Percentiles rank a stretch among this genome's conserved stretches.
Conservation (phyloP, 2,888 invertebrate species). For the Tetrapedia diversipes region DNA sequence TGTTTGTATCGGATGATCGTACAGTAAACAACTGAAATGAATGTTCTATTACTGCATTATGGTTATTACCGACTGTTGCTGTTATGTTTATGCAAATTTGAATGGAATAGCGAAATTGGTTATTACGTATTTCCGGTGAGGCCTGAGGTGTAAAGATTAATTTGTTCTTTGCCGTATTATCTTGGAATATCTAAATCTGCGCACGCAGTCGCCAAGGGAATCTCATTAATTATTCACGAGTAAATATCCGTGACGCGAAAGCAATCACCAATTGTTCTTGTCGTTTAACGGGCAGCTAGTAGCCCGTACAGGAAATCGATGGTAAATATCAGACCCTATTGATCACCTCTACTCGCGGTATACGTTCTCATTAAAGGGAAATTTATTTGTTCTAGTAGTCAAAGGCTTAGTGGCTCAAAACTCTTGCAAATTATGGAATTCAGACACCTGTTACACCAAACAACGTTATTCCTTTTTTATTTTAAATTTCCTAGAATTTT, state of each 20-base stretch:
- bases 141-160: constrained; percentile 28
- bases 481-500: too few relatives aligned
- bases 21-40: too few relatives aligned
- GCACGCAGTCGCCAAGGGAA: constrained; percentile 61
- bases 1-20: too few relatives aligned
- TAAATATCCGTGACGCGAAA: constrained; percentile 69
- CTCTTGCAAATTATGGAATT: too few relatives aligned
- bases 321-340: constrained; percentile 60
- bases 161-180: constrained; percentile 35
- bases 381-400: constrained; percentile 13
- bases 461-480: too few relatives aligned
- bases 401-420: background rate
- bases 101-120: too few relatives aligned
- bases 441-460: too few relatives aligned
- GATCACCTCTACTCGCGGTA: constrained; percentile 47
- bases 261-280: constrained; percentile 68
- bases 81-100: too few relatives aligned
- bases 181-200: constrained; percentile 62
- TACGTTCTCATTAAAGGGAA: constrained; percentile 41
- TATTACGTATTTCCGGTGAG: constrained; percentile 20
- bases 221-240: constrained; percentile 73
- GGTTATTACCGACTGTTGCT: too few relatives aligned
- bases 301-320: constrained; percentile 57
- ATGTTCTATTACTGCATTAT: too few relatives aligned
- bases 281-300: constrained; percentile 61